A percentile compares a stretch with the other conserved stretches of the same genome.
phyloP scores from a whole-genome alignment of 2,113 vertebrate genomes.

The Ondatra zibethicus region DNA sequence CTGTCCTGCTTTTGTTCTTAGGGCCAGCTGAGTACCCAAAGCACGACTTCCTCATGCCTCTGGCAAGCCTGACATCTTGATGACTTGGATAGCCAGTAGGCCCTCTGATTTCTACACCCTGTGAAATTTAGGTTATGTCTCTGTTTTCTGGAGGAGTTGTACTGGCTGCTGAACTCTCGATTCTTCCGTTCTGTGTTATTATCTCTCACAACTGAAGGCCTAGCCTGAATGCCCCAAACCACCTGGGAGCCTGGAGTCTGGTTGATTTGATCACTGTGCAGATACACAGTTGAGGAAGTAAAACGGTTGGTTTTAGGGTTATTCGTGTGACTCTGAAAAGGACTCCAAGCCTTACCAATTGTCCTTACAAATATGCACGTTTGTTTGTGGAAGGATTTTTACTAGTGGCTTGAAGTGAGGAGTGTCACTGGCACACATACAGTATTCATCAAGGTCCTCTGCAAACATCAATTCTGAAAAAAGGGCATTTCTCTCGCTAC shows the following conservation, averaged over 20 bases:
- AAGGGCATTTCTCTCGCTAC: background rate
- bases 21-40: background rate
- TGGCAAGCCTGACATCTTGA: background rate
- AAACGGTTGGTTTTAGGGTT: conserved; percentile 39
- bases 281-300: conserved; percentile 27
- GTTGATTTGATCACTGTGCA: conserved; percentile 23
- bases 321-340: conserved; percentile 1
- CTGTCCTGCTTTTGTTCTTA: background rate
- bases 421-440: background rate
- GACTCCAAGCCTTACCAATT: conserved; percentile 25
- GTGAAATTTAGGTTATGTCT: background rate
- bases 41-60: background rate
- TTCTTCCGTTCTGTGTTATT: background rate
- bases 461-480: conserved; percentile 54
- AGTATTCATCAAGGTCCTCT: conserved; percentile 61
- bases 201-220: conserved; percentile 10
- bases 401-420: conserved; percentile 42
- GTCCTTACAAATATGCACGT: conserved; percentile 21
- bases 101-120: background rate
- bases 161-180: background rate
- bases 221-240: background rate
- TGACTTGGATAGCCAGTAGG: background rate
- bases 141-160: background rate
- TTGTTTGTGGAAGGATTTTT: conserved; percentile 46
- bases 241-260: background rate